Evolutionary conservation across 2,888 invertebrate species (phyloP).

Genomic region (Lasioglossum zephyrum): DNA sequence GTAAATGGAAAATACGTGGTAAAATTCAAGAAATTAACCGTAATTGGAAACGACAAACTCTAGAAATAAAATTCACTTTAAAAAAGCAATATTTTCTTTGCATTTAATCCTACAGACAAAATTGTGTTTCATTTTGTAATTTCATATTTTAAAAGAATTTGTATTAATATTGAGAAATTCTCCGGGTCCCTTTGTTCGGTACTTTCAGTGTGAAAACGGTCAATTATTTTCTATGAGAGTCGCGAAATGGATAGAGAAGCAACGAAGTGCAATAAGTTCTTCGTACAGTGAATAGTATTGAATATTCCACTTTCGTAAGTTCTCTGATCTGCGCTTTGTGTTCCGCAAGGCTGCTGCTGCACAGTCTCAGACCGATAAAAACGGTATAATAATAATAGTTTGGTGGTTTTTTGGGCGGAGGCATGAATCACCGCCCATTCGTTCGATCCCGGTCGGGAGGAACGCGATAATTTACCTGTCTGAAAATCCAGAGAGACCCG

Average conservation of each 20-base stretch:
- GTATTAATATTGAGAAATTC: neutral
- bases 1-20: too few species aligned
- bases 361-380: neutral
- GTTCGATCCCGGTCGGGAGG: neutral
- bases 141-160: too few species aligned
- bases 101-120: too few species aligned
- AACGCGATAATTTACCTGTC: slow-evolving; percentile 6
- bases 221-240: neutral
- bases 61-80: neutral
- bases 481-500: neutral
- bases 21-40: too few species aligned
- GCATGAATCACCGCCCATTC: neutral
- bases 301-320: neutral
- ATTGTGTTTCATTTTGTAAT: too few species aligned
- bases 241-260: neutral
- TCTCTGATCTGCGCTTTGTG: neutral
- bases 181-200: neutral
- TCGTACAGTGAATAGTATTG: neutral
- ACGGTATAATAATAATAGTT: slow-evolving; percentile 6
- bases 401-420: neutral
- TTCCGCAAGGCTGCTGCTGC: slow-evolving; percentile 1
- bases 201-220: neutral
- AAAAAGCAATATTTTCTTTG: too few species aligned
- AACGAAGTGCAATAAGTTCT: neutral
- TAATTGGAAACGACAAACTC: neutral